These are phyloP conservation scores for Acanthurus lineatus DNA, from an alignment of 2,797 vertebrate species.

Conservation along the genomic window DNA sequence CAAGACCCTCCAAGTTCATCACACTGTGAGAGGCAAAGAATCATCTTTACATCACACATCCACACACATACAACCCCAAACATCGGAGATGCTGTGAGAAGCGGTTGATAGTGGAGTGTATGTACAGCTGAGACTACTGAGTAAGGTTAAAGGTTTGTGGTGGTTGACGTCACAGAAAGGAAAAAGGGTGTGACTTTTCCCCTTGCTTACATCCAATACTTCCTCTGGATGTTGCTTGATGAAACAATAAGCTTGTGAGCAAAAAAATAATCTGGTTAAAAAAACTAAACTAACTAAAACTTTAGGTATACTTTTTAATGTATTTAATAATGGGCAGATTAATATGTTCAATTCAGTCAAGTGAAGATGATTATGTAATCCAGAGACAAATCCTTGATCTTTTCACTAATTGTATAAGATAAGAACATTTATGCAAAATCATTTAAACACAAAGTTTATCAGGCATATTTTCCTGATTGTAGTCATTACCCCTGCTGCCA, in stretches of 20 bases:
- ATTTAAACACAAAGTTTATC: not conserved
- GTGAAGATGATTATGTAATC: not conserved
- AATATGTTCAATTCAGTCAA: not conserved
- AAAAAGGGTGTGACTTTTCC: conserved; percentile 67
- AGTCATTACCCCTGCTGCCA: not conserved
- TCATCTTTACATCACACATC: conserved; percentile 51
- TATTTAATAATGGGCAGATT: not conserved
- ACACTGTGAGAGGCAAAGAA: conserved; percentile 26
- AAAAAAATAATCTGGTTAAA: conserved; percentile 2
- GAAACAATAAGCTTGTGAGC: conserved; percentile 30
- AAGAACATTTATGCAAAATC: not conserved
- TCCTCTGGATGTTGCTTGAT: conserved; percentile 49
- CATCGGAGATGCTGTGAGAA: conserved; percentile 79
- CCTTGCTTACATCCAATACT: conserved; percentile 53
- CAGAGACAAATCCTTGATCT: not conserved
- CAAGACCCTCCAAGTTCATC: conserved; percentile 37
- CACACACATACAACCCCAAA: conserved; percentile 31
- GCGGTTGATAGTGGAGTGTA: conserved; percentile 75
- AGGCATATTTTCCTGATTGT: not conserved
- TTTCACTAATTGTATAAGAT: not conserved
- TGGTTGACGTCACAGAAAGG: conserved; percentile 76
- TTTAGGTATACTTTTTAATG: not conserved
- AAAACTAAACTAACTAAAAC: not conserved
- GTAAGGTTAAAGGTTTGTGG: conserved; percentile 78
- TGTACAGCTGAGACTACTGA: conserved; percentile 82